phyloP scores from a whole-genome alignment of 2,888 invertebrate species.

The Stenolophus ochropezus region DNA sequence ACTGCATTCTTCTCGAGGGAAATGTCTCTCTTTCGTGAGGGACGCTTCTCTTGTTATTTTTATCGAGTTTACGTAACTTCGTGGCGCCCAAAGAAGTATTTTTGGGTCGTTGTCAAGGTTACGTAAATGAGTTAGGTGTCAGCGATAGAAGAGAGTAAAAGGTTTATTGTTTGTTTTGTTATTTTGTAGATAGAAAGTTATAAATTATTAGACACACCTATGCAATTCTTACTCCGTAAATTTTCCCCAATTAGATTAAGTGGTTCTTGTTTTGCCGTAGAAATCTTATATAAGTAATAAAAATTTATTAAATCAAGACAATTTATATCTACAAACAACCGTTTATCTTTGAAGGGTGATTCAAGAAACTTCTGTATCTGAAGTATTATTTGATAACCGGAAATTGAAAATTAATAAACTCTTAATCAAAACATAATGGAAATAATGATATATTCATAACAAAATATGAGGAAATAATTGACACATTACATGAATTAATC shows the following conservation, averaged over 20 bases:
- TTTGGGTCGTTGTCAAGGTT: slow-evolving; percentile 29
- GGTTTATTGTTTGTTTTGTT: not conserved
- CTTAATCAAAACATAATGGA: too few relatives aligned
- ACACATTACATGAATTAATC: not conserved
- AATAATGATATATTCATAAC: too few relatives aligned
- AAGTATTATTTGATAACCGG: too few relatives aligned
- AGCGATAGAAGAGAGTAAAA: not conserved
- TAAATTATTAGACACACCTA: not conserved
- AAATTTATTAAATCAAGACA: too few relatives aligned
- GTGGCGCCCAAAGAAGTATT: slow-evolving; percentile 8
- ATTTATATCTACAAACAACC: too few relatives aligned
- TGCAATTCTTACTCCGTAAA: not conserved
- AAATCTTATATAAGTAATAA: too few relatives aligned
- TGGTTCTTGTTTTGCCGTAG: too few relatives aligned
- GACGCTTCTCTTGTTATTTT: not conserved
- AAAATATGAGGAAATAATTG: not conserved
- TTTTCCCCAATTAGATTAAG: not conserved
- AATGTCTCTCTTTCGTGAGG: slow-evolving; percentile 12
- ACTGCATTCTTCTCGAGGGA: slow-evolving; percentile 2
- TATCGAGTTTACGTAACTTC: not conserved
- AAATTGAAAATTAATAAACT: too few relatives aligned
- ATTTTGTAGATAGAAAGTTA: not conserved
- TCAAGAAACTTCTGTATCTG: too few relatives aligned
- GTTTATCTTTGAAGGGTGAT: too few relatives aligned
- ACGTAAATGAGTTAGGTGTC: not conserved